Conservation (phyloP, 2,113 vertebrate genomes). For the Myrmecobius fasciatus region DNA sequence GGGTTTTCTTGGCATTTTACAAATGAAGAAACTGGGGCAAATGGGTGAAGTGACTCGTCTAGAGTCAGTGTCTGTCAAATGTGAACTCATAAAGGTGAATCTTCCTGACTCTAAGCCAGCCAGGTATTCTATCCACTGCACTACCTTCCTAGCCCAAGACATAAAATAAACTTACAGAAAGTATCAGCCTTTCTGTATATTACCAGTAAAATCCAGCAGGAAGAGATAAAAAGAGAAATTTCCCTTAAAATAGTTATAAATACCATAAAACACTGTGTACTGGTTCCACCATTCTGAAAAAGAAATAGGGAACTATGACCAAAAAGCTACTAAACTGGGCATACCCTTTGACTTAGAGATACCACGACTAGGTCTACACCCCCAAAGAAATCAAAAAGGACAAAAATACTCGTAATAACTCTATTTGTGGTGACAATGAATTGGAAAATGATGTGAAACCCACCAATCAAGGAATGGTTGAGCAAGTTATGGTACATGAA, state of each 20-base stretch:
- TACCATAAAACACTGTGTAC: neutral
- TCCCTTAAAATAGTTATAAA: too few species aligned
- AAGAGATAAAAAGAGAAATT: neutral
- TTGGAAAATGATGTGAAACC: neutral
- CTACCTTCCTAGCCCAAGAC: neutral
- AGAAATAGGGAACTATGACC: neutral
- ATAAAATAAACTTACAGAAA: neutral
- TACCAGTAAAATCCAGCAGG: neutral
- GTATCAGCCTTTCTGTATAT: neutral
- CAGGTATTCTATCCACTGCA: neutral
- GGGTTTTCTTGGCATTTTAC: neutral
- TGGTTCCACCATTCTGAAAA: neutral
- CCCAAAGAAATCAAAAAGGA: neutral
- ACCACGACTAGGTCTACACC: neutral
- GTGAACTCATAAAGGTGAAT: neutral
- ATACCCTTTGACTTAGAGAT: neutral
- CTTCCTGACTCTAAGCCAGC: fast-evolving
- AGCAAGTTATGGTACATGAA: neutral
- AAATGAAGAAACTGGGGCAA: neutral
- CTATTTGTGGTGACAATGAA: neutral
- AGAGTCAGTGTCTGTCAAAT: neutral
- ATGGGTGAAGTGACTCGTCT: neutral
- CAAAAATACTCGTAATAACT: neutral
- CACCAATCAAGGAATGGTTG: neutral
- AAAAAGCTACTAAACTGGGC: neutral